Evolutionary conservation across 2,113 vertebrate species (phyloP), one percentile per base, ranked within the genome.

Genomic region (Gnathonemus longibarbis): DNA sequence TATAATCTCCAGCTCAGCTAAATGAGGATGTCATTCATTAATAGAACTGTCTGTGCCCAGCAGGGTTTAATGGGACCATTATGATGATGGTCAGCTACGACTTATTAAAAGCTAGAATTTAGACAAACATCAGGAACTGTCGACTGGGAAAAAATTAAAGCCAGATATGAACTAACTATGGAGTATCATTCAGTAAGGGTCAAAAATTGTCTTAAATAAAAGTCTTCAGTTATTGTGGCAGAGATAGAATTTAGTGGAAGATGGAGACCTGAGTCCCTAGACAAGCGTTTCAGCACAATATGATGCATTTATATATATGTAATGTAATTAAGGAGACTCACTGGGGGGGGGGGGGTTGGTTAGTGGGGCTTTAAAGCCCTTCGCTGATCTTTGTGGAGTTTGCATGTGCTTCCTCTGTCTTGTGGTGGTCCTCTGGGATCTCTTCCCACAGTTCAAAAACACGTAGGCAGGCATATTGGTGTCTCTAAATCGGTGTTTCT

Each of bases 11-110:
- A 46, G 27, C 85, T 50, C 49, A 19, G n/a, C 85, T 52, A 4
- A 87, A 52, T 52, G 50, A 52, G 50, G 39, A 87, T 87, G 85
- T 53, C 85, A 56, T 17, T 87, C 85, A 53, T 87, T 53, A 87
- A 52, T 52, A 52, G 85, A 53, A 3, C 48, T 49, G 27, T 39
- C 85, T 87, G n/a, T 35, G 46, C 48, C 27, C 85, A 31, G 49
- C 85, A 87, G 84, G 46, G n/a, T 46, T 31, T 15, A 39, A 87
- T 87, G 85, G 49, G 46, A n/a, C 21, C 46, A 84, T 84, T 48
- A 84, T n/a, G 83, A 84, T 49, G 45, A 48, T 84, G 83, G 83
- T 87, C 49, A 52, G 11, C 85, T 52, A 84, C 5, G 10, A 85
- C 7, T 85, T 46, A 85, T 85, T 85, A 85, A 49, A 84, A 49